Evolutionary conservation across 2,113 vertebrate genomes (phyloP).

Genomic region (Pteruthius melanotis): DNA sequence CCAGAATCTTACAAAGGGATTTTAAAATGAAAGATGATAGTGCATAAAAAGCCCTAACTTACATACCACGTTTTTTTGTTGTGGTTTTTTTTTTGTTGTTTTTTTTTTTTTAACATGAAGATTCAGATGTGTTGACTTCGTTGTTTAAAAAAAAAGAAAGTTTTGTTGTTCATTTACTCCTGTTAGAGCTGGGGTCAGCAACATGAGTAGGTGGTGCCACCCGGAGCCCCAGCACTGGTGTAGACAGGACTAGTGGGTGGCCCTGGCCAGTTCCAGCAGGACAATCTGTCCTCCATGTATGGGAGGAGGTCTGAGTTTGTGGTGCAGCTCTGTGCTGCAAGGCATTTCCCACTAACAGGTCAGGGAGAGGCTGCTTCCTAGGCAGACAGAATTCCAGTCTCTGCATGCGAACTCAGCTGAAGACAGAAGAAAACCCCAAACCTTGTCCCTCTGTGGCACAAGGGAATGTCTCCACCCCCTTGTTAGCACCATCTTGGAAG

Average conservation of each 20-base stretch:
- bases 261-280: neutral
- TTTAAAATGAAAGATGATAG: neutral
- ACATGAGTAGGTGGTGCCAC: neutral
- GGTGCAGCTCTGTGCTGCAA: neutral
- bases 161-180: neutral
- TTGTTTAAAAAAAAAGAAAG: neutral
- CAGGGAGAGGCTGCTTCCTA: neutral
- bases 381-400: neutral
- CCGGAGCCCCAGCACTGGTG: neutral
- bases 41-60: neutral
- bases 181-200: neutral
- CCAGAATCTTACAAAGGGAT: neutral
- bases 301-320: neutral
- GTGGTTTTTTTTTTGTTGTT: too few species aligned
- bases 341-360: neutral
- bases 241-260: neutral
- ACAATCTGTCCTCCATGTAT: neutral
- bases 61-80: fast-evolving
- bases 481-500: neutral
- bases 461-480: neutral
- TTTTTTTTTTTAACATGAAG: neutral
- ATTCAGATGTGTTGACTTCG: neutral
- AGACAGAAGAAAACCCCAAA: neutral
- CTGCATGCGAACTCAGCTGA: neutral
- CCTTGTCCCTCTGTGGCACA: neutral